Base-by-base conservation (phyloP, 2,113 vertebrate genomes). In the Rhinoptilus africanus region DNA sequence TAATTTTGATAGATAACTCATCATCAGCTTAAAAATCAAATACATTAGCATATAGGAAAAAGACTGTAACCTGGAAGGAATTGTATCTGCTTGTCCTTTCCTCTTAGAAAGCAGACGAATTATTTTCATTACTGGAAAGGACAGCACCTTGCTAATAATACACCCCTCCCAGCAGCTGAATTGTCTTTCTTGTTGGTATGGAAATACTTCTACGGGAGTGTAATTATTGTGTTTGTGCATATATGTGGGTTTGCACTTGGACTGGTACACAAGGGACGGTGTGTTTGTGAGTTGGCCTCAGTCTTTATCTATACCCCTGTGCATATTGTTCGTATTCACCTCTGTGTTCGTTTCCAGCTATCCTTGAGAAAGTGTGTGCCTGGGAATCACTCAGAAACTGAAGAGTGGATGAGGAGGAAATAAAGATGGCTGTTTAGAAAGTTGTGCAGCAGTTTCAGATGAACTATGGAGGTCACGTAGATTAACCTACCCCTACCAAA, bases 401-500 rank as follows among this genome's bases (percentile, higher is more conserved):
- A 48, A 39, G 41, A 74, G 80, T 0, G 0, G 68, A 7, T 15
- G 37, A 88, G 76, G 63, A 91, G 41, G 50, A 96, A 82, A 92
- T 93, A 95, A 93, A 96, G 91, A 69, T 66, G 71, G 62, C 69
- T 82, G 48, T 79, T 94, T 57, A 79, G 86, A 85, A 97, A 97
- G 94, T 88, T 91, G 90, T 82, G 77, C 41, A 26, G 96, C 87
- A 93, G 62, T 94, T 96, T 94, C 71, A 89, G 87, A 71, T 94
- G 95, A 95, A 59, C 96, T 96, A 83, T 91, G 67, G 84, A 67
- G 96, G 95, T 95, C 95, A 96, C 81, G 60, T 21, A 91, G 95
- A 96, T 97, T 96, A 97, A 95, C 95, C 96, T 85, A 47, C n/a
- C 89, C 95, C 93, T 85, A 89, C 53, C 59, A 89, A 96, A 94